A percentile compares a stretch with the other conserved stretches of the same genome.
Conservation (phyloP, 2,888 invertebrate species). For the Caenorhabditis sp. region DNA sequence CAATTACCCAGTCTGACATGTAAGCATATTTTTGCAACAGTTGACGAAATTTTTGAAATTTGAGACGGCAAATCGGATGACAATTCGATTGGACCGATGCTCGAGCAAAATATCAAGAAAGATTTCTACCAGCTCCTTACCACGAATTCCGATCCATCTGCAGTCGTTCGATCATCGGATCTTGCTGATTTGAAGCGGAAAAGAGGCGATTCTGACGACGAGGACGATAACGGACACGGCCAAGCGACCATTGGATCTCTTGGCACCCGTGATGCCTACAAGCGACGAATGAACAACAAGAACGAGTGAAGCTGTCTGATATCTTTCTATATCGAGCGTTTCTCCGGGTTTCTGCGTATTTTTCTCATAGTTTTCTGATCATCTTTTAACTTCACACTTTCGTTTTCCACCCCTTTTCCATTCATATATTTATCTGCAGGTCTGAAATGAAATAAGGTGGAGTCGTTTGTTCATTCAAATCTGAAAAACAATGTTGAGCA, state of each 20-base stretch:
- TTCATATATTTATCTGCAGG: too few relatives aligned
- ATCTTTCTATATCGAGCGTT: too few relatives aligned
- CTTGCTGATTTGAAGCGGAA: conserved; percentile 59
- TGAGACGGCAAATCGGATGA: conserved; percentile 32
- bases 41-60: conserved; percentile 12
- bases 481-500: too few relatives aligned
- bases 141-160: conserved; percentile 82
- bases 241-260: conserved; percentile 50
- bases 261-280: conserved; percentile 74
- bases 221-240: conserved; percentile 70
- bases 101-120: conserved; percentile 81
- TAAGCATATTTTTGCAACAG: neutral
- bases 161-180: conserved; percentile 71
- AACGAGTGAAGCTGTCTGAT: too few relatives aligned
- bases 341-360: too few relatives aligned
- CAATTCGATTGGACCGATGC: conserved; percentile 73
- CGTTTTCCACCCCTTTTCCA: too few relatives aligned
- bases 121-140: conserved; percentile 82
- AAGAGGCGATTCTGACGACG: conserved; percentile 74
- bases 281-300: conserved; percentile 78
- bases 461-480: too few relatives aligned
- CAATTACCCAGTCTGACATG: conserved; percentile 28
- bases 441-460: too few relatives aligned
- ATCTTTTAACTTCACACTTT: too few relatives aligned
- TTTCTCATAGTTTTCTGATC: too few relatives aligned